phyloP scores from a whole-genome alignment of 2,113 vertebrate genomes.

The Passer montanus region DNA sequence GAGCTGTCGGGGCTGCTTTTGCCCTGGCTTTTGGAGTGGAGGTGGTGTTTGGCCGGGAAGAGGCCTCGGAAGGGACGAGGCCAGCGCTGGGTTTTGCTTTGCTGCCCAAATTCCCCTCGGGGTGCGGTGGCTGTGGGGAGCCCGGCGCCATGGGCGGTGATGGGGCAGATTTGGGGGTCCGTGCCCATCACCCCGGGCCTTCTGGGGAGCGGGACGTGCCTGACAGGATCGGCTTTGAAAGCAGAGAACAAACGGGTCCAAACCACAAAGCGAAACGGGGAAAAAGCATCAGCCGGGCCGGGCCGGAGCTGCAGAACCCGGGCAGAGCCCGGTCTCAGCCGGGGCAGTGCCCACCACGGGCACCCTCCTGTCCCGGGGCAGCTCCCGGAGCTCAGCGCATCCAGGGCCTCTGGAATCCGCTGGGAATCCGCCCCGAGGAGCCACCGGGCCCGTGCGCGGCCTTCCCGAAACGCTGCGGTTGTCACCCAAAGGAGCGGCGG shows the following conservation, averaged over 20 bases:
- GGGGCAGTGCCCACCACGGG: background rate
- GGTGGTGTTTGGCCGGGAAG: background rate
- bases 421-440: background rate
- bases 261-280: accelerated
- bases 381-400: background rate
- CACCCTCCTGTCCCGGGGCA: background rate
- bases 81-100: background rate
- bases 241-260: accelerated
- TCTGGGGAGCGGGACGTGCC: background rate
- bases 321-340: too few species aligned
- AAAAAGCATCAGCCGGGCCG: background rate
- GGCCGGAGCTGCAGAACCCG: background rate
- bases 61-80: background rate
- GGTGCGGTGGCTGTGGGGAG: accelerated
- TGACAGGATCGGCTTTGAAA: background rate
- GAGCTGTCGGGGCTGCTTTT: background rate
- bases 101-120: background rate
- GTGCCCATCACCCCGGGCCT: background rate
- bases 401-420: background rate
- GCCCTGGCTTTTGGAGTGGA: background rate
- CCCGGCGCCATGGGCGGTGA: accelerated
- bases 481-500: background rate
- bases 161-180: background rate
- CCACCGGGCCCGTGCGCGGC: background rate
- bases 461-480: background rate